These are phyloP conservation scores for Aphelenchoides avenae DNA, from an alignment of 1,140 invertebrate genomes.

Conservation along the genomic window DNA sequence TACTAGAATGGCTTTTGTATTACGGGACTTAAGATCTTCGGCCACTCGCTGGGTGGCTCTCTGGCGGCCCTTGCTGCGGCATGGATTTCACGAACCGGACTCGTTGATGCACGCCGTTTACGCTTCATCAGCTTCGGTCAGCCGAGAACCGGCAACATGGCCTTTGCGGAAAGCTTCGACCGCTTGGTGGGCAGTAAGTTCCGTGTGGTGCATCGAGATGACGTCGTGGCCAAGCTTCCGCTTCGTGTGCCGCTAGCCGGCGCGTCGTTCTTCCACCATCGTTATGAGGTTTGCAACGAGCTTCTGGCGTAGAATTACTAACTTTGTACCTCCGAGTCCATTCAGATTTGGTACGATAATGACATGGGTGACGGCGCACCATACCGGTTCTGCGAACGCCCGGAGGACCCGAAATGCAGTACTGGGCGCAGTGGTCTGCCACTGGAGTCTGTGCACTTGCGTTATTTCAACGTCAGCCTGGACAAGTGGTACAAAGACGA, in stretches of 20 bases:
- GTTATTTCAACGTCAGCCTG: conserved; percentile 28
- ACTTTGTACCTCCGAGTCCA: conserved; percentile 1
- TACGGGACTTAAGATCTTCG: conserved; percentile 34
- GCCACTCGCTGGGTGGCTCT: conserved; percentile 35
- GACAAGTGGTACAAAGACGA: conserved; percentile 24
- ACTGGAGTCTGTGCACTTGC: too few relatives aligned
- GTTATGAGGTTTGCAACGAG: conserved; percentile 44
- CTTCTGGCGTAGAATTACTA: too few relatives aligned
- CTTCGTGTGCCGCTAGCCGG: conserved; percentile 18
- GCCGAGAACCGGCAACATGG: conserved; percentile 37
- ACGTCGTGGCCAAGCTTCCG: conserved; percentile 32
- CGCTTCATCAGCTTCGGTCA: conserved; percentile 40
- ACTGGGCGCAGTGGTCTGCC: too few relatives aligned
- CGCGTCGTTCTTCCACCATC: conserved; percentile 38
- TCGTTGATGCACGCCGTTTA: conserved; percentile 19
- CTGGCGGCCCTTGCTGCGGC: conserved; percentile 36
- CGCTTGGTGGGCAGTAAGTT: conserved; percentile 35
- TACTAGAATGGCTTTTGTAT: too few relatives aligned
- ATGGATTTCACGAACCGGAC: conserved; percentile 29
- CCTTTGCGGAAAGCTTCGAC: conserved; percentile 35
- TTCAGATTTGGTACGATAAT: conserved; percentile 32
- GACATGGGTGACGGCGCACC: conserved; percentile 19
- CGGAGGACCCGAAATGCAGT: conserved; percentile 15
- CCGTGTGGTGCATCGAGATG: conserved; percentile 34
- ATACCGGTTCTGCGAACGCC: conserved; percentile 27